Base-by-base conservation (phyloP, 2,797 vertebrate genomes). In the Lates japonicus region DNA sequence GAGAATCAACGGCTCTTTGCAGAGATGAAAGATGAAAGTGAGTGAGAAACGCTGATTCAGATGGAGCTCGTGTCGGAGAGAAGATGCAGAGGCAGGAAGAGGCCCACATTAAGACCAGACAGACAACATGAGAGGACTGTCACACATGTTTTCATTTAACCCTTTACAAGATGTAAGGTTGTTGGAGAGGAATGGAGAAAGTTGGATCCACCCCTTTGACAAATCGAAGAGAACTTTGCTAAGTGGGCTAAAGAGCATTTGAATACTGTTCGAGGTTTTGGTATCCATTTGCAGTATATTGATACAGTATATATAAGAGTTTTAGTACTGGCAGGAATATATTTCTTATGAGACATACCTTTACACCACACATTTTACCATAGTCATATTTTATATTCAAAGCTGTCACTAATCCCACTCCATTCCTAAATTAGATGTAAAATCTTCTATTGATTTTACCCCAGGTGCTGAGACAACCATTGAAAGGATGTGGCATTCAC, bases 61-160 rank as follows among this genome's bases (percentile, higher is more conserved):
- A 84, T 79, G 68, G 59, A 54, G 58, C 44, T 76, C 1, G 14
- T 68, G 74, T 76, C 3, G 5, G 69, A 73, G 49, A 35, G 73
- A 84, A 74, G 76, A 84, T 67, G 42, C 63, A 74, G 72, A 78
- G 62, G 57, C 84, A 93, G 91, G 88, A 93, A 93, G 90, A 85
- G 87, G 90, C 90, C 85, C 88, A 67, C 75, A 81, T 83, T 58
- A 71, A 76, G 60, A 76, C 78, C 87, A 90, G 84, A 86, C 89
- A 86, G 83, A 86, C 81, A 83, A 48, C 71, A 87, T 39, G 13
- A 82, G 74, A 63, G 35, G 69, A 80, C 57, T 29, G 64, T 76
- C 85, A 85, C 93, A 94, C 74, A 68, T 94, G 93, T 86, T 91
- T 94, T 70, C 83, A 87, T 85, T 94, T 90, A 93, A 93, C 87